Evolutionary conservation across 2,797 vertebrate genomes (phyloP).

Genomic region (Acanthopagrus latus): DNA sequence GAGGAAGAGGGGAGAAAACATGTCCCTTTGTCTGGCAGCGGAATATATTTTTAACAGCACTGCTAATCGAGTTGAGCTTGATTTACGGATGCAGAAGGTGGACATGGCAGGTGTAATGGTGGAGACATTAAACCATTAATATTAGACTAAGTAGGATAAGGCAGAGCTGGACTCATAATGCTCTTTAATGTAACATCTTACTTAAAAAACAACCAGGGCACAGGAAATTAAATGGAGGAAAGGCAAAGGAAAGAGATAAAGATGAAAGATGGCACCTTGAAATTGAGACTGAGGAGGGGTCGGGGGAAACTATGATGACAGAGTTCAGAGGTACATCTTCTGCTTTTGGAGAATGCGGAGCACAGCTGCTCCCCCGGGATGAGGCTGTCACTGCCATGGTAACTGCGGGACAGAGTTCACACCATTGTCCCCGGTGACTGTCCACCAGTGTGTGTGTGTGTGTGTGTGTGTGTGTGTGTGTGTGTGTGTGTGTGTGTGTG

Average conservation of each 20-base stretch:
- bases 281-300: slow-evolving; percentile 29
- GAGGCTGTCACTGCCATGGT: slow-evolving; percentile 66
- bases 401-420: slow-evolving; percentile 72
- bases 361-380: slow-evolving; percentile 67
- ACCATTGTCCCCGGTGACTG: slow-evolving; percentile 51
- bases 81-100: slow-evolving; percentile 41
- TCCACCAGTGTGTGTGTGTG: slow-evolving; percentile 18
- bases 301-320: slow-evolving; percentile 26
- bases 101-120: slow-evolving; percentile 37
- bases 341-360: slow-evolving; percentile 54
- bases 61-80: slow-evolving; percentile 49
- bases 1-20: slow-evolving; percentile 18
- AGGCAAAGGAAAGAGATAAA: slow-evolving; percentile 25
- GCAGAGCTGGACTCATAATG: slow-evolving; percentile 21
- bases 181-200: slow-evolving; percentile 45
- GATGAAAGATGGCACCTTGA: slow-evolving; percentile 57
- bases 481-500: slow-evolving; percentile 7
- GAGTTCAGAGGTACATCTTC: slow-evolving; percentile 64
- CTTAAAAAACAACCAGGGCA: slow-evolving; percentile 29
- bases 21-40: slow-evolving; percentile 28
- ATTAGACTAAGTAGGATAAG: slow-evolving; percentile 40
- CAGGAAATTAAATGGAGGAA: slow-evolving; percentile 52
- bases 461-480: background rate
- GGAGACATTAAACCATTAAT: slow-evolving; percentile 58
- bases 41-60: slow-evolving; percentile 35